Base-by-base conservation (phyloP, 2,113 vertebrate genomes). In the Microcebus murinus region DNA sequence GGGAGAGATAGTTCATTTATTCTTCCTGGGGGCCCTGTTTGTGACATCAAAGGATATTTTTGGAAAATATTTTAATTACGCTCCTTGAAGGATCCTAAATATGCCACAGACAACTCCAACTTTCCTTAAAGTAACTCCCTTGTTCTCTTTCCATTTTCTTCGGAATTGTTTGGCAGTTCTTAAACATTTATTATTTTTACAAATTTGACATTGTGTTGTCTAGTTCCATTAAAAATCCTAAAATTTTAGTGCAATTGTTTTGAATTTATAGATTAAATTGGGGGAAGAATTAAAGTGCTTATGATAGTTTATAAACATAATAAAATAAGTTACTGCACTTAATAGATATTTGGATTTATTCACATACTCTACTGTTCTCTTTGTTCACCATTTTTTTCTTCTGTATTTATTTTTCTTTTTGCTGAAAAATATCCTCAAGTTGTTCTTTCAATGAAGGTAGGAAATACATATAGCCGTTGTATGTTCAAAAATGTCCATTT, bases 31-130 rank as follows among this genome's bases (percentile, higher is more conserved):
- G 55, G 55, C 45, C 42, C 55, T 50, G 27, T 85, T 77, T 90
- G 71, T 85, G 63, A 61, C 86, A 90, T 77, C 79, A 70, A 70
- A 92, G 57, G 76, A 50, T 76, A 59, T 27, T 92, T 83, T 68
- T 67, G 68, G 59, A 83, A 68, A 92, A 77, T 70, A 88, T 27
- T 1, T 25, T 68, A 55, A n/a, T 42, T 61, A 42, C 3, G 42
- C 29, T 85, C 55, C n/a, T 79, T 61, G 42, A 90, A 82, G n/a
- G 52, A 85, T 79, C 39, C 79, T 74, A 63, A 63, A 74, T 70
- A 68, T 82, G 29, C 63, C 61, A 63, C n/a, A 48, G 83, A 61
- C 25, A 79, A 36, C 10, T 4, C 31, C 89, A 45, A 63, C 65
- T 85, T 68, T 79, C 80, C 23, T 90, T 85, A 45, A 79, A 80